These are phyloP conservation scores for Seira ritae DNA, from an alignment of 2,888 invertebrate species.

Conservation along the genomic window DNA sequence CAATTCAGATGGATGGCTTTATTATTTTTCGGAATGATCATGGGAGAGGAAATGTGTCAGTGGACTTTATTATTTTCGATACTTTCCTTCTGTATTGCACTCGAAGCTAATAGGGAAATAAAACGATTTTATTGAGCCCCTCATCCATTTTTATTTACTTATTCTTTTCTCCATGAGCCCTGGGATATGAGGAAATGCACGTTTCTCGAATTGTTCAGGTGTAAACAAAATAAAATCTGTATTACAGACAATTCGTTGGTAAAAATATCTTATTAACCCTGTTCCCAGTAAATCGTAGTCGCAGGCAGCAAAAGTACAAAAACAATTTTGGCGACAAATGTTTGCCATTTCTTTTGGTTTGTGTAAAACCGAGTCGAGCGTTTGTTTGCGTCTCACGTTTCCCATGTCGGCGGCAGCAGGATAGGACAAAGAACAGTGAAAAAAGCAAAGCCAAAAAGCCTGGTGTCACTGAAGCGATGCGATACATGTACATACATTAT, in stretches of 20 bases:
- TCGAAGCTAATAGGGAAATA: background rate
- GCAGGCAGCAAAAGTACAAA: background rate
- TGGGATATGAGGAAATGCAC: background rate
- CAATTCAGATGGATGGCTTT: constrained; percentile 3
- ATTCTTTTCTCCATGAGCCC: background rate
- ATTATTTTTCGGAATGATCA: background rate
- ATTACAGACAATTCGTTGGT: too few species aligned
- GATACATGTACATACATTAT: background rate
- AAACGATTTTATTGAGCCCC: constrained; percentile 1
- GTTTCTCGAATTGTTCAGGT: background rate
- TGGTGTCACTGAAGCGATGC: background rate
- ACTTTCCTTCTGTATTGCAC: background rate
- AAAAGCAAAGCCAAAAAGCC: background rate
- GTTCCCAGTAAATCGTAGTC: constrained; percentile 1
- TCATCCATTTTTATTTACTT: constrained; percentile 4
- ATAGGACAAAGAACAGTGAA: too few species aligned
- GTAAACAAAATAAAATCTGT: constrained; percentile 1
- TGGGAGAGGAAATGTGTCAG: background rate
- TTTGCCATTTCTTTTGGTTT: too few species aligned
- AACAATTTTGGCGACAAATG: too few species aligned
- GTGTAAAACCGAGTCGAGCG: background rate
- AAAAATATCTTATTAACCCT: background rate
- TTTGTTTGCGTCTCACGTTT: background rate
- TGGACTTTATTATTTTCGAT: background rate
- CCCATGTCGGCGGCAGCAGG: background rate